Evolutionary conservation across 2,797 vertebrate species (phyloP), one percentile per base, ranked within the genome.

Genomic region (Cyprinodon diabolis): DNA sequence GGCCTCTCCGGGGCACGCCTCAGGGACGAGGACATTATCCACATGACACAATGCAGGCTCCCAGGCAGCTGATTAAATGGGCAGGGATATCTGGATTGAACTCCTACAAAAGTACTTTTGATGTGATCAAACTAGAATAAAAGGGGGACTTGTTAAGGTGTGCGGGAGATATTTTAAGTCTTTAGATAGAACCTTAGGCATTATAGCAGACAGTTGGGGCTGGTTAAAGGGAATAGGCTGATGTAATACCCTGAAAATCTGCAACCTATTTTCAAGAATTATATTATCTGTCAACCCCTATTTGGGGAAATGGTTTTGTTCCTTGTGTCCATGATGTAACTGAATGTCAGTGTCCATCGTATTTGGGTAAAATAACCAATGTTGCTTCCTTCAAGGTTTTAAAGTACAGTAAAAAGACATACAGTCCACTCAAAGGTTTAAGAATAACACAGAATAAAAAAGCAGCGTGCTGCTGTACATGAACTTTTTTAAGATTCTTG

Each of bases 1-100:
- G 85, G 81, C 87, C 84, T 91, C 89, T 93, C 85, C 62, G 55
- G 86, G 90, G 89, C 84, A 68, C 77, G 87, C 90, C 89, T 87
- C 74, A 37, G 90, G 92, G 90, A 93, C 88, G 58, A 86, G 90
- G 89, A 94, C 93, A 94, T 95, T 93, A 95, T 94, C 91, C 93
- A 93, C 90, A 92, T 89, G 93, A 93, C 93, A 90, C 89, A 82
- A 90, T 91, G 83, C 84, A 85, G 81, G 84, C 90, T 92, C 71
- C 60, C 30, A 76, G 86, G 90, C 79, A 84, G 86, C 90, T 93
- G 92, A 94, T 93, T 91, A 91, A 94, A 90, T 84, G 84, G 87
- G 82, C 84, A 80, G 72, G 82, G 90, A 89, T 90, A 82, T 85
- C 75, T 70, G 89, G 89, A 89, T 88, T 90, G 85, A 93, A 90